Conservation (phyloP, 2,888 invertebrate species). For the Epicampocera succincta region DNA sequence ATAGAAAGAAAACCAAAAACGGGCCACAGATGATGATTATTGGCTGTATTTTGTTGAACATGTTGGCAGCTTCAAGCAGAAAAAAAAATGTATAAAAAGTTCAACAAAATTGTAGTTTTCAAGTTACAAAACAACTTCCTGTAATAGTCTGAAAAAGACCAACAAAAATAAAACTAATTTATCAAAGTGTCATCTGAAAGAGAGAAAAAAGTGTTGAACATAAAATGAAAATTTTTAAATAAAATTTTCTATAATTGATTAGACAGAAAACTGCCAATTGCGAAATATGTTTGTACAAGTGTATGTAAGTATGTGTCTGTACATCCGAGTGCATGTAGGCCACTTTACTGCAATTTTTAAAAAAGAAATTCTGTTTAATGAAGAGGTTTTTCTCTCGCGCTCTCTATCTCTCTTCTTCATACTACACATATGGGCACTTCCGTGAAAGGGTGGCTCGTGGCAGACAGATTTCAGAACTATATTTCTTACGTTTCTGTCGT, state of each 20-base stretch:
- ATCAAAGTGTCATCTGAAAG: conserved; percentile 43
- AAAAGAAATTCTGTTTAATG: no score
- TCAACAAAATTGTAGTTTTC: conserved; percentile 39
- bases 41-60: conserved; percentile 55
- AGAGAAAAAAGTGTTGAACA: not conserved
- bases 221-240: not conserved
- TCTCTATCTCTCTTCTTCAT: no score
- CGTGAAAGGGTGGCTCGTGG: no score
- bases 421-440: no score
- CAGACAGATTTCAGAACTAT: no score
- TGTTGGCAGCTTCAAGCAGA: conserved; percentile 14
- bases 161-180: conserved; percentile 28
- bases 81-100: not conserved
- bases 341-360: no score
- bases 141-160: conserved; percentile 32
- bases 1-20: conserved; percentile 37
- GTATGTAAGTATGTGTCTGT: no score
- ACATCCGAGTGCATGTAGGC: no score
- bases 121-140: conserved; percentile 55
- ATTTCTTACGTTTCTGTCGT: no score
- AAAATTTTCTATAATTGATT: conserved; percentile 8
- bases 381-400: no score
- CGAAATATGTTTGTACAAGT: no score
- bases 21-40: conserved; percentile 53
- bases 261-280: conserved; percentile 1